Evolutionary conservation across 1,140 invertebrate species (phyloP), one percentile per base, ranked within the genome.

Genomic region (Bactericera cockerelli): DNA sequence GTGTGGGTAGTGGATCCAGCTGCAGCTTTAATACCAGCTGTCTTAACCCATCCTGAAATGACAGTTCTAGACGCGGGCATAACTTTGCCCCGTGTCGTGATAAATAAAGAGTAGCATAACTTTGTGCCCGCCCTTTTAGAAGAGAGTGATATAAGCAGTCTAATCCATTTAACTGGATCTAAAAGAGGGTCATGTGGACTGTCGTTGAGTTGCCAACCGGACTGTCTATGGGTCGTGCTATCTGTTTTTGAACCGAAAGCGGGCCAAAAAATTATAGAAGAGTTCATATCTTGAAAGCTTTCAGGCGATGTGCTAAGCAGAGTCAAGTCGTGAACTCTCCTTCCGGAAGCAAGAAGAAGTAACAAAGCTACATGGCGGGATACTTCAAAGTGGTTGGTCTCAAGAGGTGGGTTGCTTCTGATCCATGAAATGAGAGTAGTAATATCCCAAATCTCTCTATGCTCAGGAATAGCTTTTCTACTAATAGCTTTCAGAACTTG

Each of bases 231-330:
- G 16, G 54, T 59, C 1, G 16, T n/a, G 3, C 55, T 62, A 58
- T 70, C 70, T 1, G 69, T 70, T 61, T 70, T 70, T 3, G 68
- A 71, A 1, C 67, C 67, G 63, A 68, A 71, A 1, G n/a, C 8
- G 8, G 68, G 70, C 63, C 65, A 66, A 24, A 69, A 65, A n/a
- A 60, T 65, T 10, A 65, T 56, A 11, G 57, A 57, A 16, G 58
- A 16, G 21, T 58, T 53, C 1, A 38, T 4, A 14, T 8, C 25
- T 33, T 49, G 42, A 49, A 60, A 55, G 24, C 24, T 53, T 36
- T 54, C 3, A 62, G 55, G 16, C 39, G 16, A n/a, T 65, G 65
- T 65, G 25, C 63, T 59, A 36, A 71, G 61, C 13, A 70, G 61
- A 0, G 70, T 67, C 1, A 71, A 54, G 61, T 71, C 67, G 58